Conservation (phyloP, 2,797 vertebrate species). For the Capromys pilorides region DNA sequence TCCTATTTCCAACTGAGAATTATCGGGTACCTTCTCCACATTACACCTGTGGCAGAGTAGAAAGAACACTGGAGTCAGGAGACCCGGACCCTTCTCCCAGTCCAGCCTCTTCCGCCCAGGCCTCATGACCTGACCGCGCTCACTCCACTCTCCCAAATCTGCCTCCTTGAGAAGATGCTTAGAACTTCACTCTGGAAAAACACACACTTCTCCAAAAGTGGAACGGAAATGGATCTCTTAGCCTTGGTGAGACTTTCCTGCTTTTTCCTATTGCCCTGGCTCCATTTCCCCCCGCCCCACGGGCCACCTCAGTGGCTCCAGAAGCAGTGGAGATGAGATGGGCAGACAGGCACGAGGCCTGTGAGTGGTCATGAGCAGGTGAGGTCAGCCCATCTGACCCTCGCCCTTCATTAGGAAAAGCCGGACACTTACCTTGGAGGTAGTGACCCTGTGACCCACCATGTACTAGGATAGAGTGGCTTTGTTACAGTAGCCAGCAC, state of each 20-base stretch:
- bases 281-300: not conserved
- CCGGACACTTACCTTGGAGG: conserved; percentile 59
- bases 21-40: conserved; percentile 82
- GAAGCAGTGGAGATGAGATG: not conserved
- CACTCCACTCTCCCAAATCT: not conserved
- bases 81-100: conserved; percentile 59
- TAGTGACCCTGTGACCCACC: too few species aligned
- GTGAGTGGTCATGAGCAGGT: not conserved
- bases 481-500: not conserved
- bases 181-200: not conserved
- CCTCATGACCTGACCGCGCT: not conserved
- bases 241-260: not conserved
- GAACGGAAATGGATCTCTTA: not conserved
- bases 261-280: not conserved
- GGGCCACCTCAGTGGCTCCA: accelerated
- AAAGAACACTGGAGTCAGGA: conserved; percentile 79
- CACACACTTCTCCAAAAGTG: not conserved
- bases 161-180: not conserved
- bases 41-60: conserved; percentile 80
- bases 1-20: conserved; percentile 83
- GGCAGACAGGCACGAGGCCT: not conserved
- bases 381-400: not conserved
- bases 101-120: conserved; percentile 21
- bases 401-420: not conserved
- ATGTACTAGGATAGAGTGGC: not conserved